Conservation (phyloP, 2,797 vertebrate species). For the Valencia hispanica region DNA sequence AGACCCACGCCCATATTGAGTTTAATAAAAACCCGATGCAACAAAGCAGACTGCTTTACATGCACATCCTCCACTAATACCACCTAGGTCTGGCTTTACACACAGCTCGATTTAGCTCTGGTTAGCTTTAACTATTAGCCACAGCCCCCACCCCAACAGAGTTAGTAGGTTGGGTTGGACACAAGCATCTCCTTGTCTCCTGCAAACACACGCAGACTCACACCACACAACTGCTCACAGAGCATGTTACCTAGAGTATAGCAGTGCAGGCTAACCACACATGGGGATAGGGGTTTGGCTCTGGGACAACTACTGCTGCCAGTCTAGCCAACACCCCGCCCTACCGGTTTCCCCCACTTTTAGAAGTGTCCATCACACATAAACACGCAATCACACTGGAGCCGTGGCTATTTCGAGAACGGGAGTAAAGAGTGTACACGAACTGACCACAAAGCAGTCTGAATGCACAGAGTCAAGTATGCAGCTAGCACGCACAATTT, state of each 20-base stretch:
- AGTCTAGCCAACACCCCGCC: slow-evolving; percentile 30
- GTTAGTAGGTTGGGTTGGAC: slow-evolving; percentile 64
- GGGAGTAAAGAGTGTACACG: slow-evolving; percentile 47
- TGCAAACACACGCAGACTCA: slow-evolving; percentile 40
- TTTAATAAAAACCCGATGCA: slow-evolving; percentile 21
- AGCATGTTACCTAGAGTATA: slow-evolving; percentile 67
- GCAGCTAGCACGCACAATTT: slow-evolving; percentile 31
- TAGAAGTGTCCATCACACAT: slow-evolving; percentile 67
- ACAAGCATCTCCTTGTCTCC: slow-evolving; percentile 72
- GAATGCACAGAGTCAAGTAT: slow-evolving; percentile 48
- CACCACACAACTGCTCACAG: slow-evolving; percentile 33
- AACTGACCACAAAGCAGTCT: slow-evolving; percentile 33
- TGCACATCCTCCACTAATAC: slow-evolving; percentile 49
- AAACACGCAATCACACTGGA: slow-evolving; percentile 67
- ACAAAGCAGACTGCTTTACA: slow-evolving; percentile 45
- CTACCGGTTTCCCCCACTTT: slow-evolving; percentile 33
- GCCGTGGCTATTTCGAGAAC: slow-evolving; percentile 68
- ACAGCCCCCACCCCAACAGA: slow-evolving; percentile 58
- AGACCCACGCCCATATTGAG: not conserved
- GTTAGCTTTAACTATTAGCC: slow-evolving; percentile 62
- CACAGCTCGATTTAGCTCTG: slow-evolving; percentile 70
- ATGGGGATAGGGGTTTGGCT: slow-evolving; percentile 64
- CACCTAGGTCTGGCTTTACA: slow-evolving; percentile 44
- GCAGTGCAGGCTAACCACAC: slow-evolving; percentile 69
- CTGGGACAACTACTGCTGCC: slow-evolving; percentile 46